A percentile compares a stretch with the other conserved stretches of the same genome.
These are phyloP conservation scores for Sitodiplosis mosellana DNA, from an alignment of 1,140 invertebrate species.

Conservation along the genomic window DNA sequence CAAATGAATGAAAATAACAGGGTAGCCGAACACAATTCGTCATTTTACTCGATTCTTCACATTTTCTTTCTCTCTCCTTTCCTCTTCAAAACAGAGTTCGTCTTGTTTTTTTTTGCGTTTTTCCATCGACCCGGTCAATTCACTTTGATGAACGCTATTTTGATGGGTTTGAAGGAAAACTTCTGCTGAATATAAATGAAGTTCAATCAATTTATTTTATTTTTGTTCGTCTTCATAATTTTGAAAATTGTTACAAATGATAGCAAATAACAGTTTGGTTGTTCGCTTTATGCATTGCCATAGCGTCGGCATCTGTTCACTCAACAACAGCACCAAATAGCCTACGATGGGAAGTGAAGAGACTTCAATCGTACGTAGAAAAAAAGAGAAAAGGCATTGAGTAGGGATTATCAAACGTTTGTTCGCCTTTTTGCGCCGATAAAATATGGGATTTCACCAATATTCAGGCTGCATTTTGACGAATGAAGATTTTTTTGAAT, in stretches of 20 bases:
- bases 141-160: background rate
- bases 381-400: no score
- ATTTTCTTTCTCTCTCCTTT: background rate
- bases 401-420: no score
- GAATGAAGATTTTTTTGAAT: background rate
- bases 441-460: no score
- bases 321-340: no score
- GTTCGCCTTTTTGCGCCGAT: no score
- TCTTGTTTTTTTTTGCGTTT: background rate
- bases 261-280: slow-evolving; percentile 24
- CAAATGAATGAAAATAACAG: slow-evolving; percentile 28
- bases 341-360: no score
- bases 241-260: slow-evolving; percentile 25
- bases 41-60: slow-evolving; percentile 11
- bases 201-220: slow-evolving; percentile 1
- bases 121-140: background rate
- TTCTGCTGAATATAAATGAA: slow-evolving; percentile 2
- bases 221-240: no score
- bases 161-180: background rate
- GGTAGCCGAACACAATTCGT: slow-evolving; percentile 18
- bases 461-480: no score
- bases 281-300: no score
- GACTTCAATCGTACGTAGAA: no score
- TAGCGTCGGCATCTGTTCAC: no score
- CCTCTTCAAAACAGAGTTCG: background rate